phyloP scores from a whole-genome alignment of 2,888 invertebrate species.

The Mythimna pallens region DNA sequence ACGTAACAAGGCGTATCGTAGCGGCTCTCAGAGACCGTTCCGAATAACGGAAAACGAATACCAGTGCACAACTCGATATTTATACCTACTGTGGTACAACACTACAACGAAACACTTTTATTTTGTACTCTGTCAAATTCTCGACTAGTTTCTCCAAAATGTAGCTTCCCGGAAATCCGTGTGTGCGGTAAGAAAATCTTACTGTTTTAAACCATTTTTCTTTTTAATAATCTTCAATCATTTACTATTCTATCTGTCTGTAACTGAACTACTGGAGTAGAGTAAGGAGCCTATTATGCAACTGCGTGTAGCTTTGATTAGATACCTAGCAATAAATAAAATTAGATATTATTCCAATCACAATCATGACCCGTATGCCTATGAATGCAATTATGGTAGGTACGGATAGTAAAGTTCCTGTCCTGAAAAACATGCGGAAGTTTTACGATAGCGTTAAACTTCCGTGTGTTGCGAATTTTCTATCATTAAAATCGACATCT shows the following conservation, averaged over 20 bases:
- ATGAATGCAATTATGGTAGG: slow-evolving; percentile 52
- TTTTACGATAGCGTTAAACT: not conserved
- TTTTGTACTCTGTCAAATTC: slow-evolving; percentile 53
- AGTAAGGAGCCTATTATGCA: not conserved
- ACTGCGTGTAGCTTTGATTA: not conserved
- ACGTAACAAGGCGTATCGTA: slow-evolving; percentile 58
- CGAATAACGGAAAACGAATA: slow-evolving; percentile 68
- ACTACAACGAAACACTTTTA: slow-evolving; percentile 59
- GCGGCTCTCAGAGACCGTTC: slow-evolving; percentile 54
- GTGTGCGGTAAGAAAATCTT: not conserved
- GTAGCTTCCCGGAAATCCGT: not conserved
- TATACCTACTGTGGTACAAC: slow-evolving; percentile 1
- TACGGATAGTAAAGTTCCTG: not conserved
- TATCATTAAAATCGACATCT: slow-evolving; percentile 3
- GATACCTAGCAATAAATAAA: not conserved
- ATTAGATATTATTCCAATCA: not conserved
- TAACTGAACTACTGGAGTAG: not conserved
- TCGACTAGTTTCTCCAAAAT: slow-evolving; percentile 39
- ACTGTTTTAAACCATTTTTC: not conserved
- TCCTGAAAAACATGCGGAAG: not conserved
- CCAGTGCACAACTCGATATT: slow-evolving; percentile 41
- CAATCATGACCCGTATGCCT: not conserved
- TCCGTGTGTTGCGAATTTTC: slow-evolving; percentile 11
- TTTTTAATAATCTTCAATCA: too few relatives aligned
- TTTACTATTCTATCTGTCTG: not conserved